These are phyloP conservation scores for Cyprinella venusta DNA, from an alignment of 2,797 vertebrate species.

Conservation along the genomic window DNA sequence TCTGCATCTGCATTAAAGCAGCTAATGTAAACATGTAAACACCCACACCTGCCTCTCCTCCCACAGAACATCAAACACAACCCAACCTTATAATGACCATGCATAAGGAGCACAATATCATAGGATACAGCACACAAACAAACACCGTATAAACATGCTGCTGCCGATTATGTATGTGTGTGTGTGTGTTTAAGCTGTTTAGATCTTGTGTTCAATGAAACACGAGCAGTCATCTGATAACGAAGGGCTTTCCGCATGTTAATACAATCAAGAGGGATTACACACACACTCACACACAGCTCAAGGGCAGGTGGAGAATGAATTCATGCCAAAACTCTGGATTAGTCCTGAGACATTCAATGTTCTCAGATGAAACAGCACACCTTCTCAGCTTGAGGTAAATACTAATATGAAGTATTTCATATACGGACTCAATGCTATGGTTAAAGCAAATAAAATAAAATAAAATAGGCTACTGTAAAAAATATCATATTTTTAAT, in stretches of 20 bases:
- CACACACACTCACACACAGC: neutral
- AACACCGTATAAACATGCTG: neutral
- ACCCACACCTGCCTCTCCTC: slow-evolving; percentile 19
- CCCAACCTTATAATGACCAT: neutral
- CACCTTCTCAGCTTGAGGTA: neutral
- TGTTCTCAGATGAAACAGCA: neutral
- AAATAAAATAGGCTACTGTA: neutral
- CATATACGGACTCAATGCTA: neutral
- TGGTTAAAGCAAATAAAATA: neutral
- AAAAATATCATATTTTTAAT: neutral
- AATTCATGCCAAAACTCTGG: slow-evolving; percentile 18
- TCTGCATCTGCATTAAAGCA: slow-evolving; percentile 6
- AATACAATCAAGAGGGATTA: slow-evolving; percentile 34
- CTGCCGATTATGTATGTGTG: too few relatives aligned
- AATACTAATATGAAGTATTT: neutral
- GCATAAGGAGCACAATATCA: neutral
- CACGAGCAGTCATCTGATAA: slow-evolving; percentile 3
- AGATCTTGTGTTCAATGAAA: neutral
- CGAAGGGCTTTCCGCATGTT: slow-evolving; percentile 1
- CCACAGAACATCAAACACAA: neutral
- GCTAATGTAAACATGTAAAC: slow-evolving; percentile 11
- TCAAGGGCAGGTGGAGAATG: slow-evolving; percentile 34
- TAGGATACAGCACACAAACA: neutral
- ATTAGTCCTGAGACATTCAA: slow-evolving; percentile 8
- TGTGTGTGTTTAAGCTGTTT: neutral